Evolutionary conservation across 2,797 vertebrate genomes (phyloP).

Genomic region (Tolypeutes matacus): DNA sequence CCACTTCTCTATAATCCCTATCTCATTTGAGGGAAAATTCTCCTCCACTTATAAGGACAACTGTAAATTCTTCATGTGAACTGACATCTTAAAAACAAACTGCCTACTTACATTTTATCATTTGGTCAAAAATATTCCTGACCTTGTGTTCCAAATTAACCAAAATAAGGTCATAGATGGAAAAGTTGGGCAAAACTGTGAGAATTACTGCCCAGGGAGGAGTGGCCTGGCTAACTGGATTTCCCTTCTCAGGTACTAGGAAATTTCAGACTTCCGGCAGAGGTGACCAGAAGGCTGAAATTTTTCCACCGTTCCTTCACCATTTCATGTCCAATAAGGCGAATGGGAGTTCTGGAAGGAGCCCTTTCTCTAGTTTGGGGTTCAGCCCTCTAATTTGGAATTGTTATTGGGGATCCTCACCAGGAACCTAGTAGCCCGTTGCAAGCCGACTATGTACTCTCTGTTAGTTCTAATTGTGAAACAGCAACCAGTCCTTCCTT

Average conservation of each 20-base stretch:
- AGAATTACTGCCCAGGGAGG: neutral
- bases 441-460: neutral
- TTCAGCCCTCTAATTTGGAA: neutral
- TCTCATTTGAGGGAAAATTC: slow-evolving; percentile 51
- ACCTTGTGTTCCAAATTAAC: slow-evolving; percentile 56
- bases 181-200: neutral
- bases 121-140: slow-evolving; percentile 50
- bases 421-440: neutral
- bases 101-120: slow-evolving; percentile 57
- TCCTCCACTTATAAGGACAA: slow-evolving; percentile 24
- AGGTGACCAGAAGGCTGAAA: neutral
- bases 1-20: slow-evolving; percentile 18
- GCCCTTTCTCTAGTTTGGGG: neutral
- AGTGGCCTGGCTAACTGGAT: neutral
- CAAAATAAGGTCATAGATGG: slow-evolving; percentile 17
- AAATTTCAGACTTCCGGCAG: neutral
- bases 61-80: slow-evolving; percentile 43
- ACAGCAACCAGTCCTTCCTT: neutral
- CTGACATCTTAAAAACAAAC: slow-evolving; percentile 62
- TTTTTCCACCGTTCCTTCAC: neutral
- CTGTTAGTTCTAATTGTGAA: neutral
- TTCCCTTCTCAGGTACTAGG: neutral
- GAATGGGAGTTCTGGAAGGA: neutral
- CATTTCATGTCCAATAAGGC: neutral
- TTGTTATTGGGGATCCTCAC: neutral